A percentile compares a stretch with the other conserved stretches of the same genome.
These are phyloP conservation scores for Yponomeuta evonymella DNA, from an alignment of 2,888 invertebrate species.

Conservation along the genomic window DNA sequence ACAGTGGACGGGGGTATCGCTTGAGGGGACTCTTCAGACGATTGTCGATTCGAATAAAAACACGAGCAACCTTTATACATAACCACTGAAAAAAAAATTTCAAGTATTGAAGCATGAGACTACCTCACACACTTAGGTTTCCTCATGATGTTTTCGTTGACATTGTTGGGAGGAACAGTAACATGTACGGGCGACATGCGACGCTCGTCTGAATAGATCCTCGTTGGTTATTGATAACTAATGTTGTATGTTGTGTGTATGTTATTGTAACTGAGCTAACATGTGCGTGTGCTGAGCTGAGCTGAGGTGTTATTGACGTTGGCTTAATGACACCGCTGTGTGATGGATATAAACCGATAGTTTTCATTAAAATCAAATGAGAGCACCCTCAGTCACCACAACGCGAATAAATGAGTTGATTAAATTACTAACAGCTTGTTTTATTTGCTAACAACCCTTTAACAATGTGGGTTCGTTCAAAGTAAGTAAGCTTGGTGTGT, in stretches of 20 bases:
- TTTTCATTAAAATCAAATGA: too few species aligned
- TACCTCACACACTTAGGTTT: too few species aligned
- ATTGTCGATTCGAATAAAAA: neutral
- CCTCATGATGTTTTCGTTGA: too few species aligned
- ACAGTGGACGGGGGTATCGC: neutral
- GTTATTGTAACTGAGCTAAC: neutral
- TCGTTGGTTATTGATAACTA: neutral
- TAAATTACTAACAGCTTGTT: constrained; percentile 50
- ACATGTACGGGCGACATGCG: neutral
- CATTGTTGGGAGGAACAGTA: neutral
- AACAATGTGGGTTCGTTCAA: constrained; percentile 13
- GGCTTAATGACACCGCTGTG: too few species aligned
- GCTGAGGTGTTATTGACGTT: too few species aligned
- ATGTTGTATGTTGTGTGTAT: neutral
- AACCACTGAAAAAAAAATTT: too few species aligned
- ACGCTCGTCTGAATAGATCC: neutral
- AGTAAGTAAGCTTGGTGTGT: neutral
- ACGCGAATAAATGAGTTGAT: constrained; percentile 36
- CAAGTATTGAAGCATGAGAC: too few species aligned
- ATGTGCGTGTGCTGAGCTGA: neutral
- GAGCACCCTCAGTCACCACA: constrained; percentile 2
- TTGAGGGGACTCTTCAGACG: neutral
- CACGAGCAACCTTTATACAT: too few species aligned
- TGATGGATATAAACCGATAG: too few species aligned
- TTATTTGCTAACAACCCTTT: constrained; percentile 36